phyloP scores from a whole-genome alignment of 2,888 invertebrate genomes.

The Linnaemya tessellans region DNA sequence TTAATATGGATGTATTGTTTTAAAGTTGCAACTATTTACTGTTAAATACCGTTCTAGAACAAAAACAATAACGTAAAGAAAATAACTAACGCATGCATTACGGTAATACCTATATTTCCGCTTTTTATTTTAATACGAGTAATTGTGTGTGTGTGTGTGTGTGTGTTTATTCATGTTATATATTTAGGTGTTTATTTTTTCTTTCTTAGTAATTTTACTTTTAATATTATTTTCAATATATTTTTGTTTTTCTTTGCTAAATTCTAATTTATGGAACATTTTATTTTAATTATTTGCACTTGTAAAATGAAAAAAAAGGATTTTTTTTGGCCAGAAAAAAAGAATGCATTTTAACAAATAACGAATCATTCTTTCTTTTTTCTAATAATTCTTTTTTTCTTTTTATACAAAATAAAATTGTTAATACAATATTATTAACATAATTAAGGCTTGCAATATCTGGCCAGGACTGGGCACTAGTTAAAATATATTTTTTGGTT shows the following conservation, averaged over 20 bases:
- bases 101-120: background rate
- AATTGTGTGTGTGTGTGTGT: constrained; percentile 5
- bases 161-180: constrained; percentile 8
- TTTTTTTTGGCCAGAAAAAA: background rate
- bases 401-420: background rate
- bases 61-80: background rate
- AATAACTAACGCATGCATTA: constrained; percentile 21
- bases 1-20: constrained; percentile 23
- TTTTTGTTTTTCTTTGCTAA: constrained; percentile 21
- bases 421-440: too few species aligned
- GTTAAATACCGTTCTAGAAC: constrained; percentile 4
- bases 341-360: constrained; percentile 39
- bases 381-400: background rate
- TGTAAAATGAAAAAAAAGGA: background rate
- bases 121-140: background rate
- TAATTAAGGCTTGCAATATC: too few species aligned
- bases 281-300: constrained; percentile 29
- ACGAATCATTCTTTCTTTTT: constrained; percentile 16
- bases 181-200: constrained; percentile 47
- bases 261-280: constrained; percentile 62
- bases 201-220: constrained; percentile 45
- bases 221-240: constrained; percentile 57
- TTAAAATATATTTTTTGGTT: too few species aligned
- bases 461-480: too few species aligned
- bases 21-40: background rate